phyloP scores from a whole-genome alignment of 2,113 vertebrate species.

The Carassius carassius region DNA sequence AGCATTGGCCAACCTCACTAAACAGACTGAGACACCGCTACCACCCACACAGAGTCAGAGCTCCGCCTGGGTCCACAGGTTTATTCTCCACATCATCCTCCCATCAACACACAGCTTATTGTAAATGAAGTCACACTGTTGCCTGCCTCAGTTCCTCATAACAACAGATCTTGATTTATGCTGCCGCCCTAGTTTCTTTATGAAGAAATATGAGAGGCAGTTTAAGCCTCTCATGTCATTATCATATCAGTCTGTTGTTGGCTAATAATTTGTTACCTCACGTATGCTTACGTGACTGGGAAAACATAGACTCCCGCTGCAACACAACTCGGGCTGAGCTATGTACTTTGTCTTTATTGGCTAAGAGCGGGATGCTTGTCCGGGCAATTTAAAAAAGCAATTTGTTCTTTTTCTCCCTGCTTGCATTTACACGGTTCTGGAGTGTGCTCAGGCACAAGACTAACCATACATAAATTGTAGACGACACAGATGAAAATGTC shows the following conservation, averaged over 20 bases:
- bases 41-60: constrained; percentile 20
- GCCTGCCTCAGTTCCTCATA: background rate
- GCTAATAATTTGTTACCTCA: constrained; percentile 34
- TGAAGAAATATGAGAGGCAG: constrained; percentile 43
- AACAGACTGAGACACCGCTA: background rate
- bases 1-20: background rate
- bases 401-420: constrained; percentile 58
- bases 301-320: constrained; percentile 22
- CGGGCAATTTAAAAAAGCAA: constrained; percentile 63
- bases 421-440: constrained; percentile 55
- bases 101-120: constrained; percentile 33
- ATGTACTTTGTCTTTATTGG: constrained; percentile 61
- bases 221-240: constrained; percentile 45
- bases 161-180: constrained; percentile 44
- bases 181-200: constrained; percentile 24
- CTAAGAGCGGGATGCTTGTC: constrained; percentile 57
- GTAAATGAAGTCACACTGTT: constrained; percentile 39
- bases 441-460: constrained; percentile 50
- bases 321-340: constrained; percentile 16
- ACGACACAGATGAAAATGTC: constrained; percentile 60
- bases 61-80: constrained; percentile 4
- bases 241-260: constrained; percentile 41
- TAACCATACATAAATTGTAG: constrained; percentile 57
- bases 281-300: constrained; percentile 12
- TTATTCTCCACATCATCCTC: constrained; percentile 31